A percentile compares a stretch with the other conserved stretches of the same genome.
These are phyloP conservation scores for Eudasyphora cyanicolor DNA, from an alignment of 2,888 invertebrate genomes.

Conservation along the genomic window DNA sequence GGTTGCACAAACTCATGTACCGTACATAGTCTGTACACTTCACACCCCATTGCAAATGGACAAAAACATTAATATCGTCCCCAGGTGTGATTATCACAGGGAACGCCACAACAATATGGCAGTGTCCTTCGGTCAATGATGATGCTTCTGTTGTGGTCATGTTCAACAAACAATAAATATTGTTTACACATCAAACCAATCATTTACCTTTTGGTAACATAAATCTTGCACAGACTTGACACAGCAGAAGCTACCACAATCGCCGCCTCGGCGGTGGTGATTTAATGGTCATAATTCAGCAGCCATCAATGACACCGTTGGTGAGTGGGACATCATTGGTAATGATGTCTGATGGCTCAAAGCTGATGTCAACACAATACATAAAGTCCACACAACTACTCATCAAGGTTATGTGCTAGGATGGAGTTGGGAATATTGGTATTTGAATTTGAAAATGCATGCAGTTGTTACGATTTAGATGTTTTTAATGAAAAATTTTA, in stretches of 20 bases:
- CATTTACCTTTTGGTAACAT: slow-evolving; percentile 7
- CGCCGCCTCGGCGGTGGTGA: not conserved
- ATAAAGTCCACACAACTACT: too few species aligned
- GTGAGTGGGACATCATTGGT: not conserved
- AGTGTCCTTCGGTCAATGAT: not conserved
- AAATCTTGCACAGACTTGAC: not conserved
- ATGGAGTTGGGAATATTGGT: too few species aligned
- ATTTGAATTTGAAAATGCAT: too few species aligned
- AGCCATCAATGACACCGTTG: not conserved
- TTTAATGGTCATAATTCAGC: slow-evolving; percentile 9
- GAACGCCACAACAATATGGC: slow-evolving; percentile 34
- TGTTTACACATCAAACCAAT: slow-evolving; percentile 52
- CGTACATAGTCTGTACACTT: too few species aligned
- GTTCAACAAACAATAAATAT: slow-evolving; percentile 46
- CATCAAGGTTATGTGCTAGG: too few species aligned
- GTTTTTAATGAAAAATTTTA: too few species aligned
- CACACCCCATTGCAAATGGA: too few species aligned
- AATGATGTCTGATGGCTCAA: not conserved
- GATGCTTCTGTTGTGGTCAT: slow-evolving; percentile 31
- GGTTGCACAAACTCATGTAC: too few species aligned
- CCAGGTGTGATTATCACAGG: slow-evolving; percentile 34
- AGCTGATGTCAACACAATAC: not conserved
- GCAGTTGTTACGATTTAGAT: too few species aligned
- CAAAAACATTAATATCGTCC: too few species aligned
- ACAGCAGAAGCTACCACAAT: not conserved